Percentiles rank a stretch among this genome's conserved stretches.
Conservation (phyloP, 1,140 invertebrate genomes). For the Drosophila neocordata region DNA sequence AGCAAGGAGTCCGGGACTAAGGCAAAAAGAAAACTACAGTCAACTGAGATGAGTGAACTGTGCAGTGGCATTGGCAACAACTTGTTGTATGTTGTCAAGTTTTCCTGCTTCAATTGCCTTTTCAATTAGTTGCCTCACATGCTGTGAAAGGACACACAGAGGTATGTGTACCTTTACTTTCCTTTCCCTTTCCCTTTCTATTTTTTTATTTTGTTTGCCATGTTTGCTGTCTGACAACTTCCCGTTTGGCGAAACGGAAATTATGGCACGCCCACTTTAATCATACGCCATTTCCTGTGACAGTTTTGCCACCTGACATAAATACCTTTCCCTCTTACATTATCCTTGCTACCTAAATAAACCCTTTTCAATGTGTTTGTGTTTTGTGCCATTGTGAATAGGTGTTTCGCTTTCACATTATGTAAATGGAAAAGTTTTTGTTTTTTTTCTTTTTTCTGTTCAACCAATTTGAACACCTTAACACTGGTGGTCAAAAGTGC, state of each 20-base stretch:
- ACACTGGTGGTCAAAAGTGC: conserved; percentile 68
- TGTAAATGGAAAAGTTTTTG: conserved; percentile 1
- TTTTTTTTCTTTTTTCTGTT: conserved; percentile 4
- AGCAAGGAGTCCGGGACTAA: background rate
- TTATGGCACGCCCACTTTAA: conserved; percentile 80
- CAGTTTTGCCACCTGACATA: conserved; percentile 37
- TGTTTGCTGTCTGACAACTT: conserved; percentile 60
- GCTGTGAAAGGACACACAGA: conserved; percentile 9
- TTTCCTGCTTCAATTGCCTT: conserved; percentile 38
- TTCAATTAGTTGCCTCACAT: conserved; percentile 47
- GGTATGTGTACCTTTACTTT: background rate
- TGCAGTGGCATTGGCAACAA: conserved; percentile 44
- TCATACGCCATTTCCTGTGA: conserved; percentile 71
- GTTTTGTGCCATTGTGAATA: too few relatives aligned
- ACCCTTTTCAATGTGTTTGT: too few relatives aligned
- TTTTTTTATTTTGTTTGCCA: conserved; percentile 18
- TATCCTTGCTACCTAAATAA: too few relatives aligned
- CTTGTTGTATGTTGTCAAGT: conserved; percentile 41
- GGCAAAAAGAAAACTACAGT: background rate
- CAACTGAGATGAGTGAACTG: conserved; percentile 5
- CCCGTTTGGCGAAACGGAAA: conserved; percentile 65
- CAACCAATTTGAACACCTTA: conserved; percentile 36
- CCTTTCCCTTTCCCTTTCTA: too few relatives aligned
- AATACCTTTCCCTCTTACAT: conserved; percentile 26
- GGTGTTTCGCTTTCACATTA: too few relatives aligned